phyloP scores from a whole-genome alignment of 2,113 vertebrate genomes.

The Dipodomys stephensi region DNA sequence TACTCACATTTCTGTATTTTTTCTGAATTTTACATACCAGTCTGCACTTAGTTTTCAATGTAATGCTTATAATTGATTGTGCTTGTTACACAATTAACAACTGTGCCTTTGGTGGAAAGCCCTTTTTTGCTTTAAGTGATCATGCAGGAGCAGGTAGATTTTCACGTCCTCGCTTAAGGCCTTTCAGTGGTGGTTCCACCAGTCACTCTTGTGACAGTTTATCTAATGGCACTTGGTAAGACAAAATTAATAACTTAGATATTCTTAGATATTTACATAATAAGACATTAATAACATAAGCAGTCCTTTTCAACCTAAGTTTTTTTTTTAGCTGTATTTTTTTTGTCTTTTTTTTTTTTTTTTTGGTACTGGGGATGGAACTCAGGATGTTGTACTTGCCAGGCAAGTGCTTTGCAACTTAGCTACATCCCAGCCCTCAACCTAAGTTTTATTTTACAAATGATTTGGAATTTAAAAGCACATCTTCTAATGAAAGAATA shows the following conservation, averaged over 20 bases:
- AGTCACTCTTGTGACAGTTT: background rate
- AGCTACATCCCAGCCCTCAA: background rate
- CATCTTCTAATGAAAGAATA: constrained; percentile 47
- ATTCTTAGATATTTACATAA: background rate
- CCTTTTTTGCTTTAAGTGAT: constrained; percentile 50
- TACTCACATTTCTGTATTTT: constrained; percentile 73
- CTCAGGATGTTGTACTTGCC: no score
- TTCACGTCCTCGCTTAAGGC: background rate
- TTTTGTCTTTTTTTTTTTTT: no score
- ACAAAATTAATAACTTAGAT: constrained; percentile 65
- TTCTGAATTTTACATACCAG: constrained; percentile 62
- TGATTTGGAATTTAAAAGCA: constrained; percentile 50
- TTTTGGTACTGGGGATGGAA: no score
- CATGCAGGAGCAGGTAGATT: constrained; percentile 49
- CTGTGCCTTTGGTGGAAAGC: constrained; percentile 42
- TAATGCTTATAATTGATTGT: constrained; percentile 60
- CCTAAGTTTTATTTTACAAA: constrained; percentile 67
- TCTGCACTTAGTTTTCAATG: constrained; percentile 73
- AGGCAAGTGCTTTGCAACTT: no score
- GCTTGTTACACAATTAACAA: constrained; percentile 61
- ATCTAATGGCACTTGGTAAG: constrained; percentile 25
- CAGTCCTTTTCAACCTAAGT: constrained; percentile 46
- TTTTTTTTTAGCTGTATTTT: no score
- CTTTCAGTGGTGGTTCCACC: constrained; percentile 47
- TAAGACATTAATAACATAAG: constrained; percentile 20